These are phyloP conservation scores for Tokudaia tokunoshimensis DNA, from an alignment of 2,797 vertebrate genomes.

Conservation along the genomic window DNA sequence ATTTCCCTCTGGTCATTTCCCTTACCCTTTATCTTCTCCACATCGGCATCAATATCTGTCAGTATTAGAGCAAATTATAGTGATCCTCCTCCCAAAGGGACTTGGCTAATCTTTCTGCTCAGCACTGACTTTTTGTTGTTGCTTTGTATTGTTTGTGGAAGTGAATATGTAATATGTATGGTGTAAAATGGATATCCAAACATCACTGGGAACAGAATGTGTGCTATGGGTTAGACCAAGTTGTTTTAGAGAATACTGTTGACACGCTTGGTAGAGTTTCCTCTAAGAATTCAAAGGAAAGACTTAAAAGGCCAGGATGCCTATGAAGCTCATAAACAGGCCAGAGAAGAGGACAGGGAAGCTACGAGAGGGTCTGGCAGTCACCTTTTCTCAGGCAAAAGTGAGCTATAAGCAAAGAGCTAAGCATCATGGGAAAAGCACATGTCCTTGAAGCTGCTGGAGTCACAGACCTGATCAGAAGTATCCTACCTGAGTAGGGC, in stretches of 20 bases:
- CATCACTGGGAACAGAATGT: not conserved
- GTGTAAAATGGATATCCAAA: slow-evolving; percentile 30
- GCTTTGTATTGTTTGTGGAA: slow-evolving; percentile 51
- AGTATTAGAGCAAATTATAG: slow-evolving; percentile 40
- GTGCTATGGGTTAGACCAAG: not conserved
- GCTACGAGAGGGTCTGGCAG: not conserved
- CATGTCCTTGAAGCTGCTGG: not conserved
- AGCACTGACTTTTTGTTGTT: not conserved
- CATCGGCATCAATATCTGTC: slow-evolving; percentile 3
- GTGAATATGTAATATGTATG: not conserved
- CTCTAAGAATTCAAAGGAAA: not conserved
- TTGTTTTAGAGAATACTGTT: not conserved
- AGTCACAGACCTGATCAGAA: not conserved
- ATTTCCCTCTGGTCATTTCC: slow-evolving; percentile 21
- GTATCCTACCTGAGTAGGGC: not conserved
- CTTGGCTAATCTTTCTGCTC: slow-evolving; percentile 21
- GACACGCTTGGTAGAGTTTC: not conserved
- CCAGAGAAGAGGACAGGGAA: not conserved
- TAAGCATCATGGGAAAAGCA: not conserved
- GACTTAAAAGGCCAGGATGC: not conserved
- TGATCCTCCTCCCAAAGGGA: slow-evolving; percentile 26
- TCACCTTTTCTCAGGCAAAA: not conserved
- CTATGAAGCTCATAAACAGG: not conserved
- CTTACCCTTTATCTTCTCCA: not conserved
- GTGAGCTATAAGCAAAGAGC: not conserved